Base-by-base conservation (phyloP, 2,113 vertebrate genomes). In the Malaclemys terrapin region DNA sequence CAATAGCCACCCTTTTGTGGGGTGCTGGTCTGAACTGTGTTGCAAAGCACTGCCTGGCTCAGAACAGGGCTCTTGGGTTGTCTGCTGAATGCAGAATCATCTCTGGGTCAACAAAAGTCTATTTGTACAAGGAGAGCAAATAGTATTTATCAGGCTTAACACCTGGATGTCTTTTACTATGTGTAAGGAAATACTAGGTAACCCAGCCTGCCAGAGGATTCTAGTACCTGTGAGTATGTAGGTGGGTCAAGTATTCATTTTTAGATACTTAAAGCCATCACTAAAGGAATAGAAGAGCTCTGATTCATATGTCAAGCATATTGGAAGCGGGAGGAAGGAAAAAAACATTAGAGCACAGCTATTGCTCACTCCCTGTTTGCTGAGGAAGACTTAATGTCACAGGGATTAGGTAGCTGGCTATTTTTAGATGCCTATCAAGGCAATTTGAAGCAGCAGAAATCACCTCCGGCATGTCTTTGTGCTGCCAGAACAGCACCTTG, bases 391-490 rank as follows among this genome's bases (percentile, higher is more conserved):
- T 95, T 95, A 96, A 82, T 92, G 94, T 91, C 88, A 80, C 72
- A 62, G 62, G 80, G 80, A 89, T 94, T 94, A 93, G 91, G 79
- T 56, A 88, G 80, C 24, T 96, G 91, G 89, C 93, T 95, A 89
- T 92, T 97, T 97, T 96, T 97, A 95, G 96, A 22, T 85, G 86
- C 82, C 80, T 94, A 1, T 93, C 96, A 94, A 94, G 92, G 92
- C 88, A 96, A 88, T 97, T 89, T 93, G 93, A 94, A 93, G 88
- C 86, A 84, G 88, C 8, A 85, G 86, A 62, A 82, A 82, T 82
- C 76, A 89, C 88, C 89, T 62, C 54, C 80, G 75, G 89, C 82
- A 11, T 49, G 90, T 31, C 93, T 85, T 79, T 91, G 38, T 95
- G 81, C 94, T 94, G 85, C 91, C 89, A 72, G 92, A 96, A n/a